These are phyloP conservation scores for Panorpa germanica DNA, from an alignment of 2,888 invertebrate species.

Conservation along the genomic window DNA sequence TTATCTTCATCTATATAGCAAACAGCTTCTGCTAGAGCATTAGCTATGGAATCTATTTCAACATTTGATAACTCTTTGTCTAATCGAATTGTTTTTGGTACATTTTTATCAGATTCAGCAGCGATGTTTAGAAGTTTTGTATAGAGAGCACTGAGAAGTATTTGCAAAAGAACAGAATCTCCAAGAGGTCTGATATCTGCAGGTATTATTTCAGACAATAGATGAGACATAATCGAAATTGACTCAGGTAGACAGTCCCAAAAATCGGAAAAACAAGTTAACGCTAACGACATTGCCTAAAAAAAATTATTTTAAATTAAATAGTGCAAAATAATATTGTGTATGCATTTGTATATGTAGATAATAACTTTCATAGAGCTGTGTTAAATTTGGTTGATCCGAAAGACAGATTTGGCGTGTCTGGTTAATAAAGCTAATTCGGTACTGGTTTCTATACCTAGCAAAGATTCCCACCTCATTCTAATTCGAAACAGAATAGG, in stretches of 20 bases:
- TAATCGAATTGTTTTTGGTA: constrained; percentile 1
- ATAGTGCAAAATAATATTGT: background rate
- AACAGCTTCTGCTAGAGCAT: constrained; percentile 57
- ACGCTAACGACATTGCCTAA: constrained; percentile 49
- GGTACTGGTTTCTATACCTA: too few relatives aligned
- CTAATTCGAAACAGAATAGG: too few relatives aligned
- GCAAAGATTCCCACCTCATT: too few relatives aligned
- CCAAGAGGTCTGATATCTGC: constrained; percentile 47
- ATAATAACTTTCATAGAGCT: too few relatives aligned
- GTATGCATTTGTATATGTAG: too few relatives aligned
- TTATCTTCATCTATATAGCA: constrained; percentile 65
- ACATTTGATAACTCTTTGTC: background rate
- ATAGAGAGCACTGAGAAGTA: constrained; percentile 47
- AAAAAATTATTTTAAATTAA: constrained; percentile 8
- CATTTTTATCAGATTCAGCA: constrained; percentile 15
- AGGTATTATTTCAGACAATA: constrained; percentile 50
- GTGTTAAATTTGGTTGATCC: too few relatives aligned
- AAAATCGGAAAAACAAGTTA: constrained; percentile 48
- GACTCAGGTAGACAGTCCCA: constrained; percentile 45
- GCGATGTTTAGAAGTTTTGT: constrained; percentile 39
- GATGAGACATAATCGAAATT: constrained; percentile 32
- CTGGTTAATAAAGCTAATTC: too few relatives aligned
- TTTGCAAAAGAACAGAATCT: constrained; percentile 50
- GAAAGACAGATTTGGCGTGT: too few relatives aligned
- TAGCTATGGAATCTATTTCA: constrained; percentile 30